phyloP scores from a whole-genome alignment of 2,888 invertebrate genomes.

The Caenorhabditis sp. region DNA sequence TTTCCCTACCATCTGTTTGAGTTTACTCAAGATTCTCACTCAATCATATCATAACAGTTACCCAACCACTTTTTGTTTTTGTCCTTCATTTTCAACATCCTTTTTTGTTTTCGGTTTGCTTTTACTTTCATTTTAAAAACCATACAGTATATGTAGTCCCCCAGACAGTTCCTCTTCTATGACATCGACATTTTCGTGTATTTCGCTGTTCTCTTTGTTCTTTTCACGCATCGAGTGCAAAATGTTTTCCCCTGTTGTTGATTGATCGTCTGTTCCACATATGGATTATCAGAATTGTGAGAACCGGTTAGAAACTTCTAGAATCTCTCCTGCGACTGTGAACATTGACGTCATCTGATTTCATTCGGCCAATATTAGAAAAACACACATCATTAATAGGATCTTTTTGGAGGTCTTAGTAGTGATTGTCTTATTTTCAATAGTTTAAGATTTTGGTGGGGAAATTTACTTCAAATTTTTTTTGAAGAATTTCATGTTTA shows the following conservation, averaged over 20 bases:
- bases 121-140: background rate
- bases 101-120: background rate
- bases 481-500: background rate
- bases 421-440: background rate
- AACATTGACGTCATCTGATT: background rate
- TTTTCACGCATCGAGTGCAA: constrained; percentile 25
- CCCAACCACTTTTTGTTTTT: background rate
- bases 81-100: background rate
- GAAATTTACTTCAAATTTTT: no score
- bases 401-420: background rate
- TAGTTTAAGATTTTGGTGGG: no score
- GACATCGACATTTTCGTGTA: background rate
- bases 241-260: background rate
- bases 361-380: constrained; percentile 15
- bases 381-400: constrained; percentile 1
- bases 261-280: background rate
- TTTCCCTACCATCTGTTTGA: background rate
- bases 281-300: constrained; percentile 15
- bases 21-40: background rate
- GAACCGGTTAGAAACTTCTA: constrained; percentile 21
- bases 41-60: constrained; percentile 19
- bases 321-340: background rate
- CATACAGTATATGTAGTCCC: background rate
- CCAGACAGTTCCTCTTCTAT: background rate
- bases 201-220: constrained; percentile 19